Base-by-base conservation (phyloP, 2,888 invertebrate genomes). In the Temnothorax rugatulus region DNA sequence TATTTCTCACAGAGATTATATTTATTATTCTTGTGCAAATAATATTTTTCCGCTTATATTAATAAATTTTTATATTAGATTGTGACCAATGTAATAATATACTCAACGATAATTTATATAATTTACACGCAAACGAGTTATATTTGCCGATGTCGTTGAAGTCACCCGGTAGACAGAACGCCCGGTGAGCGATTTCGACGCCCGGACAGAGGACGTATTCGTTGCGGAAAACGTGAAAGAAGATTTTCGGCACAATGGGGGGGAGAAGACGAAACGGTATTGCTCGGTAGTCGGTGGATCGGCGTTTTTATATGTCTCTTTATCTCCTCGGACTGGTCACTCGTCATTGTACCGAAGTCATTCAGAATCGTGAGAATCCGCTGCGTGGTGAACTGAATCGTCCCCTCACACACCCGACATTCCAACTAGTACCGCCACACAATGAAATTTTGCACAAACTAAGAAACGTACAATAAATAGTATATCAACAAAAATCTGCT, bases 181-280 rank as follows among this genome's bases (percentile, higher is more conserved):
- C 29, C 29, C 29, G 29, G 29, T 90, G 86, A 89, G 93, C 92
- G 93, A 94, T 91, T 93, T 94, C 94, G 93, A 94, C 89, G 93
- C 93, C 91, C 86, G 93, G 88, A 87, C 87, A 84, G 90, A 84
- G 76, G 63, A 82, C 73, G 21, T 82, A 68, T 85, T 83, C 63
- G 84, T 87, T 63, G 66, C 83, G 21, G 76, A 50, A 77, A 74
- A 82, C 71, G 74, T 77, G 64, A 88, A 90, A 77, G 88, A 75
- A 81, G 52, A 61, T 64, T 66, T 54, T 68, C 34, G 76, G 59
- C 21, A 68, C 69, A 63, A 71, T 29, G 29, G 25, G 73, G 73
- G 57, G 34, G 81, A 73, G 64, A 52, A 41, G 38, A 34, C 13
- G 73, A 25, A 54, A 34, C 1, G 25, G 44, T 21, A 44, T 38